Evolutionary conservation across 2,113 vertebrate genomes (phyloP), one percentile per base, ranked within the genome.

Genomic region (Percina caprodes): DNA sequence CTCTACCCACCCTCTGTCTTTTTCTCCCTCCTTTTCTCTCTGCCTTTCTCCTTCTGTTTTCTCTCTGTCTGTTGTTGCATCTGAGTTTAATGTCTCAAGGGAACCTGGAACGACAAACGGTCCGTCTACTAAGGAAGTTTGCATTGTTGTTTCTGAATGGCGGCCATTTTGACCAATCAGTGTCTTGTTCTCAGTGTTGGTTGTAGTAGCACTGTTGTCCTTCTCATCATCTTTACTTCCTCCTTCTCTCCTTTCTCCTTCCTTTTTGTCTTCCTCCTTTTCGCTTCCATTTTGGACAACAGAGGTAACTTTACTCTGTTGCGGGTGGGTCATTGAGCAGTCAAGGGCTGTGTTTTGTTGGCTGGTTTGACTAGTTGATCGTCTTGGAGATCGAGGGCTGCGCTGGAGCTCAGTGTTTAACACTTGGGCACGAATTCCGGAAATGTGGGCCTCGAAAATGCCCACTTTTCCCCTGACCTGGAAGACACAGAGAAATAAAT

Each of bases 391-490:
- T 26, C 94, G 93, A 15, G 97, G 97, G 88, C 97, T 98, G 21
- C 93, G 95, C 5, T 95, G 96, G 0, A 88, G 91, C 66, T 94
- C 96, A 46, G 84, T 92, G 12, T 82, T 95, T 51, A 95, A 95
- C 0, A 95, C 97, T 94, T 97, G 96, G 79, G 94, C 91, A 14
- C 94, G 92, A 46, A 91, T 93, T 86, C 89, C 93, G 0, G 95
- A 96, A 90, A 99, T 98, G 79, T 98, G 98, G 0, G 98, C 96
- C 92, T 99, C 98, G 2, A 98, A 99, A 74, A 99, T 95, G 79
- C 93, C 97, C 87, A 99, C 97, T 91, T 96, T 98, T 84, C 97
- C 96, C 80, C 89, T 90, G 74, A 94, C 93, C 93, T 94, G 87
- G 63, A 82, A 85, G 35, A 75, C 13, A 73, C 26, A 73, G 10